Evolutionary conservation across 2,797 vertebrate species (phyloP), one percentile per base, ranked within the genome.

Genomic region (Chaenodraco wilsoni): DNA sequence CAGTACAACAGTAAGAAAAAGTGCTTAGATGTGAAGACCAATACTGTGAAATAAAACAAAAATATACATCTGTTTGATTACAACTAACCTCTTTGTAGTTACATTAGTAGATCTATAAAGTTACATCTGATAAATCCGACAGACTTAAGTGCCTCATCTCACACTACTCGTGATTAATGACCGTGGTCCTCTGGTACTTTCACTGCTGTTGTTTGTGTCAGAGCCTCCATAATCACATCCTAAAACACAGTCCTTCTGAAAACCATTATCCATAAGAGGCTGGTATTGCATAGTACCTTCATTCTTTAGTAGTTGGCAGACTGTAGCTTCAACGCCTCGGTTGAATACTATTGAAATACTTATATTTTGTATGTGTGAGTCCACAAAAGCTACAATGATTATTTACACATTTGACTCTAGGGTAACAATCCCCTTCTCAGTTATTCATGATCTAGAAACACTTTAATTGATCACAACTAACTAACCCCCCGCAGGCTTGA

Each of bases 21-120:
- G 93, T 93, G 92, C 88, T 85, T 86, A 58, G 74, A 91, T 93
- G 75, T 83, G 31, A 81, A 81, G 78, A 91, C 85, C 82, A 79
- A 69, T 66, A 83, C 73, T 69, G 80, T 79, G 60, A 83, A 65
- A 81, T 68, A 72, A 82, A 43, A 84, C 51, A 79, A 65, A 84
- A 72, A 82, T 78, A 83, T 79, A 86, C 11, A 85, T 71, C 64
- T 79, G 67, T 54, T 85, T 62, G 71, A 74, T 58, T 59, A 79
- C 45, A 61, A 62, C 48, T 64, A 64, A 67, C 31, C 51, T 57
- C 21, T 49, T 43, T 19, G 49, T 61, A 61, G 56, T 84, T 59
- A 75, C 49, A 65, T 70, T 50, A 52, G 8, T 52, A 50, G 17
- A 67, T 63, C 57, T 46, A 66, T 31, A 65, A 45, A 21, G 48